These are phyloP conservation scores for Ginglymostoma cirratum DNA, from an alignment of 2,113 vertebrate species.

Conservation along the genomic window DNA sequence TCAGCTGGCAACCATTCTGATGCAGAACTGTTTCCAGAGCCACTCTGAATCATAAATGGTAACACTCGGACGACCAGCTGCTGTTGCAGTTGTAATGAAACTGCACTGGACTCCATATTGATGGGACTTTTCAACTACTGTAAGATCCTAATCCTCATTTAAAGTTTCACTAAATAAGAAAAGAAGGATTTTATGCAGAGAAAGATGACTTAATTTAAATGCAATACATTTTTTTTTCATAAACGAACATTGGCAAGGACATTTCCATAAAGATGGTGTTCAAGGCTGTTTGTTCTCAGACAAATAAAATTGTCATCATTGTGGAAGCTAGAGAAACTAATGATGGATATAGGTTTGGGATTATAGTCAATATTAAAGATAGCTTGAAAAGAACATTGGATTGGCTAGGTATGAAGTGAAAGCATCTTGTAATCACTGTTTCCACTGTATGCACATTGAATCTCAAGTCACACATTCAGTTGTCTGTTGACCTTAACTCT, in stretches of 20 bases:
- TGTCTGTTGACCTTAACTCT: slow-evolving; percentile 5
- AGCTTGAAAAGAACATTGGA: background rate
- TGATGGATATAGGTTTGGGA: background rate
- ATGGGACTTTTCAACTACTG: background rate
- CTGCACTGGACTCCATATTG: background rate
- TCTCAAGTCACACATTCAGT: background rate
- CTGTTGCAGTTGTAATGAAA: background rate
- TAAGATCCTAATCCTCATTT: background rate
- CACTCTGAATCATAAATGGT: background rate
- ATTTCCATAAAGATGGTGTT: background rate
- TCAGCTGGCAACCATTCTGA: slow-evolving; percentile 2
- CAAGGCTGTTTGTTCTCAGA: background rate
- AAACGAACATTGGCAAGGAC: background rate
- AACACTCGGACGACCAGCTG: background rate
- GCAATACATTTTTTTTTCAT: background rate
- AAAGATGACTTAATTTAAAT: background rate
- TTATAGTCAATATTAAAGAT: background rate
- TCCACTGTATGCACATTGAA: background rate
- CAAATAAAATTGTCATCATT: background rate
- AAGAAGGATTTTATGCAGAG: background rate
- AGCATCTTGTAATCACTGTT: slow-evolving; percentile 9
- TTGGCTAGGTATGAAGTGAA: background rate
- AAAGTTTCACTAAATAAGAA: background rate
- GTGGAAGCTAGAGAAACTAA: background rate
- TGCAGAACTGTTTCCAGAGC: background rate